phyloP scores from a whole-genome alignment of 2,888 invertebrate genomes.

The Trichopoda pennipes region DNA sequence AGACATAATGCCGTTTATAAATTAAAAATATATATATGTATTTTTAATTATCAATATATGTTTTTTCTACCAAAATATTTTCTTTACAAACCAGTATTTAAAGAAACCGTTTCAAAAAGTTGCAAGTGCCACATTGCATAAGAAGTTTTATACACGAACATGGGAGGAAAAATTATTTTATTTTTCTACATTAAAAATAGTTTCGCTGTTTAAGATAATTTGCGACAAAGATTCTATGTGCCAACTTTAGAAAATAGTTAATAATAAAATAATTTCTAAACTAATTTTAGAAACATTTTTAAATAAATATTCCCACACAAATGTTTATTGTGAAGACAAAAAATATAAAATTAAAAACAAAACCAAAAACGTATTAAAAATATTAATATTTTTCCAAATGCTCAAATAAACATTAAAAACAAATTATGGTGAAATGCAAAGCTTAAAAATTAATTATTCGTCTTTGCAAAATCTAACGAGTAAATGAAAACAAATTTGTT shows the following conservation, averaged over 20 bases:
- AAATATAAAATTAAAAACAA: constrained; percentile 8
- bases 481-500: constrained; percentile 14
- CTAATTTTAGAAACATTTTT: constrained; percentile 43
- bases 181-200: no score
- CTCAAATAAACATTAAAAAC: constrained; percentile 22
- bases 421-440: constrained; percentile 27
- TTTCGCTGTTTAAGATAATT: no score
- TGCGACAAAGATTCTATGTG: not conserved
- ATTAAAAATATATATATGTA: no score
- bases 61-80: not conserved
- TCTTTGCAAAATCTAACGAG: constrained; percentile 18
- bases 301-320: constrained; percentile 40
- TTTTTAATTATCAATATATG: no score
- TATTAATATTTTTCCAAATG: constrained; percentile 30
- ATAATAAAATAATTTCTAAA: constrained; percentile 2
- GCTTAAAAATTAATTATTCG: constrained; percentile 17
- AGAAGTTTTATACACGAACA: not conserved
- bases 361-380: constrained; percentile 20
- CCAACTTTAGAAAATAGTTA: not conserved
- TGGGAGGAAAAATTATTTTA: no score
- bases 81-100: not conserved
- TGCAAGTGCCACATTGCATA: not conserved
- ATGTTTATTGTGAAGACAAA: not conserved
- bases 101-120: not conserved
- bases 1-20: no score